Conservation (phyloP, 2,888 invertebrate species). For the Drosophila helvetica region DNA sequence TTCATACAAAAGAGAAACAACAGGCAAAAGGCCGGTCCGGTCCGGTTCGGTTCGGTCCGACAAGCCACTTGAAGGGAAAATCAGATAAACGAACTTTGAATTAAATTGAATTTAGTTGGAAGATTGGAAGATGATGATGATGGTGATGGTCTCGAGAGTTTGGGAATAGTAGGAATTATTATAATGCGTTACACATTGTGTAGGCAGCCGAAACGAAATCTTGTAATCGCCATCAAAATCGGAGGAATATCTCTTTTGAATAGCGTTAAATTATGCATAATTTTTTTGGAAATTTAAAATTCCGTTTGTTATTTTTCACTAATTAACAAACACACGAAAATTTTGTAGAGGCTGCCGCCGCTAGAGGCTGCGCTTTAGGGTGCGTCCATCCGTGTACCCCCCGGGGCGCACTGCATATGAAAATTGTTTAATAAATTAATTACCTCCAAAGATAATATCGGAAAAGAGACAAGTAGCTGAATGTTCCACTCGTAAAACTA, state of each 20-base stretch:
- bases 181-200: slow-evolving; percentile 67
- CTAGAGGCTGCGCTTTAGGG: not conserved
- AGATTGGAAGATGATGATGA: slow-evolving; percentile 38
- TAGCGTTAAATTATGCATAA: slow-evolving; percentile 38
- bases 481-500: slow-evolving; percentile 5
- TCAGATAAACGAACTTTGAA: slow-evolving; percentile 63
- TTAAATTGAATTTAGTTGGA: slow-evolving; percentile 59
- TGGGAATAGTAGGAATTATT: slow-evolving; percentile 41
- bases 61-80: slow-evolving; percentile 64
- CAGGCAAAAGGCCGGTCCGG: not conserved
- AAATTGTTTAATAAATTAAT: slow-evolving; percentile 69
- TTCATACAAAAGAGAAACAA: slow-evolving; percentile 39
- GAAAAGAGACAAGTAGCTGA: slow-evolving; percentile 25
- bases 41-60: slow-evolving; percentile 8
- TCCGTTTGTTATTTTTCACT: slow-evolving; percentile 29
- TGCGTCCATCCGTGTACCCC: not conserved
- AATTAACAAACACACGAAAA: slow-evolving; percentile 59
- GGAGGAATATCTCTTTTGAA: slow-evolving; percentile 18
- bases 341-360: not conserved
- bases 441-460: slow-evolving; percentile 59
- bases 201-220: slow-evolving; percentile 48
- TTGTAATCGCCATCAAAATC: slow-evolving; percentile 11
- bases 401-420: slow-evolving; percentile 38
- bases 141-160: not conserved
- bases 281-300: slow-evolving; percentile 4